Base-by-base conservation (phyloP, 2,797 vertebrate genomes). In the Valencia hispanica region DNA sequence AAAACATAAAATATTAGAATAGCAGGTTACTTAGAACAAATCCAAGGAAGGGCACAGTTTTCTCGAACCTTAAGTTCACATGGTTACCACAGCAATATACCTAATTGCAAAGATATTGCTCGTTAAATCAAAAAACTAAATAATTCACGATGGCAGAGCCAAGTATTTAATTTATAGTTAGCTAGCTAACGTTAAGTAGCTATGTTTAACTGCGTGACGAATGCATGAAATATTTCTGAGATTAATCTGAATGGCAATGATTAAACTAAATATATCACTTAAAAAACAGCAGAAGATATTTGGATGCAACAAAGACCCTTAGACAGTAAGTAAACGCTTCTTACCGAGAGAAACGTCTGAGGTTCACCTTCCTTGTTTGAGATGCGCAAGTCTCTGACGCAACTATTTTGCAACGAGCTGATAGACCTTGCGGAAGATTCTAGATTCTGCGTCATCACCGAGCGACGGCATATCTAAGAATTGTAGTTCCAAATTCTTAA, bases 331-430 rank as follows among this genome's bases (percentile, higher is more conserved):
- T 65, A 27, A 48, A 8, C 0, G 4, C 17, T 18, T 83, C 88
- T 34, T 80, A 93, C 92, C 87, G 17, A 68, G 9, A 69, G 20
- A 4, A n/a, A 27, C 1, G 32, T 11, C 27, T 18, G 47, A 55
- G 27, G 63, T 84, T 94, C 87, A 91, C 90, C 93, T 93, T 86
- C 61, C 75, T 1, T 1, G 25, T 80, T 2, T n/a, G 1, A 77
- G 80, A 10, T 88, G 87, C 90, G 91, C 89, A 82, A 77, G 0
- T 72, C 76, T 78, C 82, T 93, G 93, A 95, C 89, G 91, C 82
- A 93, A 91, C 2, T 78, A 72, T 81, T 87, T 77, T 78, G 74
- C 59, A 92, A 91, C 82, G 30, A 17, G 10, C 50, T 32, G 25
- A 65, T 68, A 51, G 30, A 47, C 20, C 79, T 90, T 94, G 91